Conservation (phyloP, 37 sponge, comb jelly and placozoan genomes). For the Haliclona indistincta region DNA sequence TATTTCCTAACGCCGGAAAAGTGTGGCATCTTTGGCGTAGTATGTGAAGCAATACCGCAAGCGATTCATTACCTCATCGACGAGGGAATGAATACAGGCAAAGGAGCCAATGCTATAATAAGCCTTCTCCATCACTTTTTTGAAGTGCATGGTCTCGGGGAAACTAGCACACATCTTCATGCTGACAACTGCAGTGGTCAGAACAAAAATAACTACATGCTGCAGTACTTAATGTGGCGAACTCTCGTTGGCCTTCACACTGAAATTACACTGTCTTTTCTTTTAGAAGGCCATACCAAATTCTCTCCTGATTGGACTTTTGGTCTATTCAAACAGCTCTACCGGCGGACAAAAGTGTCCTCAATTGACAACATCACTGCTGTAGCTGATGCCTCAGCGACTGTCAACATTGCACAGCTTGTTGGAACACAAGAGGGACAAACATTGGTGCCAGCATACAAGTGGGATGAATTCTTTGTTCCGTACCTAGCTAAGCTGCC, state of each 20-base stretch:
- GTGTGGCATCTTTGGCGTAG: slow-evolving; percentile 10
- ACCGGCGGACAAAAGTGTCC: slow-evolving; percentile 15
- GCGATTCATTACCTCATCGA: slow-evolving; percentile 21
- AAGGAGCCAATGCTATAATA: slow-evolving; percentile 25
- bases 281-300: slow-evolving; percentile 40
- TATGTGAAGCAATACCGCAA: slow-evolving; percentile 14
- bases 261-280: slow-evolving; percentile 15
- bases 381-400: slow-evolving; percentile 3
- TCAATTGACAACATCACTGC: neutral
- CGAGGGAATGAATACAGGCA: slow-evolving; percentile 7
- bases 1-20: no score
- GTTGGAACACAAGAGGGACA: neutral
- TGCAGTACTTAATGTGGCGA: slow-evolving; percentile 42
- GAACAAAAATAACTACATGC: slow-evolving; percentile 51
- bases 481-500: no score
- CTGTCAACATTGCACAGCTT: neutral
- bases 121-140: slow-evolving; percentile 31
- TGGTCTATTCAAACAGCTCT: slow-evolving; percentile 13
- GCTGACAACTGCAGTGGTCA: slow-evolving; percentile 46
- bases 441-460: neutral
- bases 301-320: slow-evolving; percentile 17
- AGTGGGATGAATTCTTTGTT: no score
- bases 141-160: slow-evolving; percentile 30
- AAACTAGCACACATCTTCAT: slow-evolving; percentile 3
- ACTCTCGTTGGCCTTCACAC: slow-evolving; percentile 11